Evolutionary conservation across 2,888 invertebrate genomes (phyloP).

Genomic region (Chloroclysta siterata): DNA sequence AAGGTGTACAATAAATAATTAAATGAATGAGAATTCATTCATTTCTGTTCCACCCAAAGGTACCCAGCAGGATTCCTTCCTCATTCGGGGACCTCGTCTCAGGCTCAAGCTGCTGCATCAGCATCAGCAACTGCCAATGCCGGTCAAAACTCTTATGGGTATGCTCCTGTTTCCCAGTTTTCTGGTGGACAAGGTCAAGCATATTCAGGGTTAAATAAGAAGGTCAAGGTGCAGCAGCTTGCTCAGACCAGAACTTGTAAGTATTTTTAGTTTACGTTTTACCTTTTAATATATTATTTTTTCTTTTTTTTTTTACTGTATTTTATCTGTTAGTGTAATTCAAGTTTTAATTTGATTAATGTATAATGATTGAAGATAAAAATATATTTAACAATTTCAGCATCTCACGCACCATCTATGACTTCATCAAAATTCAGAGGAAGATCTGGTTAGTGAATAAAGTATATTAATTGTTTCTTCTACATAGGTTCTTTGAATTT

Average conservation of each 20-base stretch:
- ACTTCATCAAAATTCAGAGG: conserved; percentile 1
- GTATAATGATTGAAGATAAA: no score
- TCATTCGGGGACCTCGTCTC: neutral
- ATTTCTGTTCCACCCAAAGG: neutral
- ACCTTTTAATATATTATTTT: no score
- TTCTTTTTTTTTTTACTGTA: no score
- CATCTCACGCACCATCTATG: conserved; percentile 17
- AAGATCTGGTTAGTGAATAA: conserved; percentile 15
- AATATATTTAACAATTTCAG: conserved; percentile 3
- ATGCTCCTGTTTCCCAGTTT: conserved; percentile 10
- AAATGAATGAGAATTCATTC: no score
- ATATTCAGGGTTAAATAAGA: neutral
- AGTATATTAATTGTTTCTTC: neutral
- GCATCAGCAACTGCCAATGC: neutral
- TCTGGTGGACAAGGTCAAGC: neutral
- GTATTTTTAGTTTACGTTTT: neutral
- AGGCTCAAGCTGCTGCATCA: conserved; percentile 13
- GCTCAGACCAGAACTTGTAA: conserved; percentile 20
- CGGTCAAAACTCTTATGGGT: conserved; percentile 5
- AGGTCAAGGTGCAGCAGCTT: neutral
- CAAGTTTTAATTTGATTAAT: no score
- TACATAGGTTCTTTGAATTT: neutral
- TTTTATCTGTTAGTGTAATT: no score
- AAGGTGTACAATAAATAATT: no score
- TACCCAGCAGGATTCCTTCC: neutral